Evolutionary conservation across 2,797 vertebrate genomes (phyloP), one percentile per base, ranked within the genome.

Genomic region (Fundulus diaphanus): DNA sequence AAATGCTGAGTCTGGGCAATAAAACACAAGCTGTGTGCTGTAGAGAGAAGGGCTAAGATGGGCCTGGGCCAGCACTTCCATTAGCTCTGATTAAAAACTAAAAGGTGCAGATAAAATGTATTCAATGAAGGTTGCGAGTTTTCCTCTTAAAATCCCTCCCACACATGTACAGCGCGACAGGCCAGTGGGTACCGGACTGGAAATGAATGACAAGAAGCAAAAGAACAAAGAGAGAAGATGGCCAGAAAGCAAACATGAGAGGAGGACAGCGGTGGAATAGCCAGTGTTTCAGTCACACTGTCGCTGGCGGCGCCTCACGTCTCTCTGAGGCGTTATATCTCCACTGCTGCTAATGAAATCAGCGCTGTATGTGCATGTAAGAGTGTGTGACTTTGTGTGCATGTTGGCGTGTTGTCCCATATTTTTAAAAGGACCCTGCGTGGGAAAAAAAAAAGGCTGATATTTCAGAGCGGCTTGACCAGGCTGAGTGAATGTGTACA

Each of bases 81-180:
- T 97, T 97, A 97, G 93, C 85, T 77, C 79, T 96, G 94, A 97
- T 95, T 97, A 94, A 96, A n/a, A 97, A 94, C 81, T 90, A 87
- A 94, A 86, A 80, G 78, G 85, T 78, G 75, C 83, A 92, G 92
- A 93, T 86, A 68, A 96, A 94, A 95, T 93, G 90, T 89, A 89
- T 89, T 85, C 73, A 83, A 85, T 87, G 91, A 92, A 93, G 89
- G 91, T 90, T 89, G 89, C 83, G 11, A 92, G 84, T 92, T 87
- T 85, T 92, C 88, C 86, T 84, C 82, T 27, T 68, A 20, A n/a
- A 59, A 24, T 67, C 51, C 72, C 29, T 33, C 18, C 72, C 54
- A 59, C 92, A 92, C 65, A 77, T 18, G 80, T 85, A 89, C 84
- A 90, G 84, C 94, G 88, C 88, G 85, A 93, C 89, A 84, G 88